Evolutionary conservation across 1,140 invertebrate genomes (phyloP).

Genomic region (Cyphomyrmex costatus): DNA sequence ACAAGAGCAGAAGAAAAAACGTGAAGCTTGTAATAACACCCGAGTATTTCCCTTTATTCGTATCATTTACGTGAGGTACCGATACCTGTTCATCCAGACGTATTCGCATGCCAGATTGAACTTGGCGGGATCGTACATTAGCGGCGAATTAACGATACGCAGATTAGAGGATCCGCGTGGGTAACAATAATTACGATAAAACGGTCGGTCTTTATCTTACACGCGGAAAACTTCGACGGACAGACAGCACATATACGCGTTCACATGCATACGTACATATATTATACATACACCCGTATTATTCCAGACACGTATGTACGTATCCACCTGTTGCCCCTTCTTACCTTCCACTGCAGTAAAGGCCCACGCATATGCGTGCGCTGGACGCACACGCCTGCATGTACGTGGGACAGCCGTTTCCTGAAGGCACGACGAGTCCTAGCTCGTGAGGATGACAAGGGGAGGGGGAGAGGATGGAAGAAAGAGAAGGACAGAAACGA

Average conservation of each 20-base stretch:
- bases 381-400: slow-evolving; percentile 28
- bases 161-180: slow-evolving; percentile 36
- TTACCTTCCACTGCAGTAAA: slow-evolving; percentile 45
- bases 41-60: neutral
- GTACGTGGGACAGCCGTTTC: slow-evolving; percentile 61
- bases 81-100: slow-evolving; percentile 1
- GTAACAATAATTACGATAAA: slow-evolving; percentile 70
- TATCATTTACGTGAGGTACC: neutral
- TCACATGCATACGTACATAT: neutral
- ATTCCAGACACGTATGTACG: slow-evolving; percentile 74
- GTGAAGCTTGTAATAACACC: slow-evolving; percentile 32
- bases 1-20: too few relatives aligned
- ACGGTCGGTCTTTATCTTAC: slow-evolving; percentile 31
- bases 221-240: neutral
- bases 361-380: slow-evolving; percentile 46
- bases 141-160: slow-evolving; percentile 58
- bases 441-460: slow-evolving; percentile 38
- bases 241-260: neutral
- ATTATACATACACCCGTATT: slow-evolving; percentile 50
- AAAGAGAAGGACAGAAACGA: slow-evolving; percentile 42
- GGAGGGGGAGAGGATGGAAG: slow-evolving; percentile 21
- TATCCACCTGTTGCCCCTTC: slow-evolving; percentile 81
- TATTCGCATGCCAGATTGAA: slow-evolving; percentile 18
- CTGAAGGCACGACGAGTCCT: slow-evolving; percentile 64
- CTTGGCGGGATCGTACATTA: neutral